Base-by-base conservation (phyloP, 1,140 invertebrate genomes). In the Thaumetopoea pityocampa region DNA sequence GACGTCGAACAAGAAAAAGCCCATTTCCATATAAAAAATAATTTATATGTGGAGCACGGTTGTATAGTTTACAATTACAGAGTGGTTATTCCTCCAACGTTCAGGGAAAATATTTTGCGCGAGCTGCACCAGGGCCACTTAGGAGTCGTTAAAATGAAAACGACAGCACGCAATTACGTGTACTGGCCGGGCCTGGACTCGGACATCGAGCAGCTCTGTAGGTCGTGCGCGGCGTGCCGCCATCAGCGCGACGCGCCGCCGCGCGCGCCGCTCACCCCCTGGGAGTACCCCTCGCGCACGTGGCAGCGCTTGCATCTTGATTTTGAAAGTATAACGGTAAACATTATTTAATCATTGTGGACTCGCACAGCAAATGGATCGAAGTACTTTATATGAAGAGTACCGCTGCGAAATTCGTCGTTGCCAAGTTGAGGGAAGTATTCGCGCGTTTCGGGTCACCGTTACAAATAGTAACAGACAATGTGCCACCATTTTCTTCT, bases 121-220 rank as follows among this genome's bases (percentile, higher is more conserved):
- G 55, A 79, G 36, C 51, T 88, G 3, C 85, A 87, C 53, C 38
- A 55, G 5, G 64, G 52, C 14, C 86, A 87, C 46, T 38, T 70
- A 7, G 85, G 84, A 1, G 60, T 85, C 3, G 59, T 65, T 20
- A 69, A 69, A 50, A 88, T 86, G 77, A 88, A 88, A 59, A 42
- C 27, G 17, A 18, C 86, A 6, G 78, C 85, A 3, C 34, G 77
- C n/a, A 66, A 43, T 36, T 74, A 86, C 47, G 58, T 86, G 4
- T 88, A 74, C 51, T 88, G 80, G 80, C 74, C 72, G 1, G 51
- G 44, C 9, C 48, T 88, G 1, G 77, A 88, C 43, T 11, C 18
- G 3, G 69, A 85, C 1, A 82, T 87, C 3, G 63, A 80, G 33
- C 24, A 43, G 9, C 9, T 51, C 5, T 56, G 51, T 10, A 44